A percentile compares a stretch with the other conserved stretches of the same genome.
phyloP scores from a whole-genome alignment of 2,888 invertebrate genomes.

The Pristionchus fissidentatus region DNA sequence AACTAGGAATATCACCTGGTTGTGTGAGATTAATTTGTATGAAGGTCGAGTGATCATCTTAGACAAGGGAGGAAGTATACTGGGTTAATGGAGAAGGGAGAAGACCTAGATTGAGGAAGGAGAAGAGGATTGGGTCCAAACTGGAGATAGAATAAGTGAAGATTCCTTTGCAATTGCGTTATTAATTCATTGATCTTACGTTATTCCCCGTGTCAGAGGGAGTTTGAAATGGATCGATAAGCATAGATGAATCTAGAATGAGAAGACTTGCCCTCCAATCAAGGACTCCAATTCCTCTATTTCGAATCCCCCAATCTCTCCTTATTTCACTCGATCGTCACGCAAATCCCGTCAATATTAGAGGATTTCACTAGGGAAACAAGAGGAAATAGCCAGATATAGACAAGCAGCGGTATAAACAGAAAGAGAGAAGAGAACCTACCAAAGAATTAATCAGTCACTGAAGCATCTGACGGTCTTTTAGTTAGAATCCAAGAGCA shows the following conservation, averaged over 20 bases:
- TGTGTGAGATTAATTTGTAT: conserved; percentile 13
- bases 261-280: conserved; percentile 16
- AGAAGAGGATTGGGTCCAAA: not conserved
- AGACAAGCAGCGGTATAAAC: not conserved
- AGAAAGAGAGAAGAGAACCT: not conserved
- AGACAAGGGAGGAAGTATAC: conserved; percentile 2
- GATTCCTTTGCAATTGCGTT: no score
- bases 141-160: not conserved
- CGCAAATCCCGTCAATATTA: not conserved
- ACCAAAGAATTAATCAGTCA: no score
- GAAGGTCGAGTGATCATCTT: not conserved
- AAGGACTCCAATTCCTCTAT: not conserved
- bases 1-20: no score
- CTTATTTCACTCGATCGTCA: conserved; percentile 8
- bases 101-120: conserved; percentile 27
- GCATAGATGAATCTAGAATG: not conserved
- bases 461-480: no score
- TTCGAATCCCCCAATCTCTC: not conserved
- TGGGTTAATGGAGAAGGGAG: not conserved
- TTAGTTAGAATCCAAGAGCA: not conserved
- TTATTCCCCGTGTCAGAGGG: no score
- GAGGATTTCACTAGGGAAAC: not conserved
- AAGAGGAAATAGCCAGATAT: not conserved
- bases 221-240: no score
- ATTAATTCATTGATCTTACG: no score